A percentile compares a stretch with the other conserved stretches of the same genome.
Conservation (phyloP, 2,888 invertebrate species). For the Xanthorhoe spadicearia region DNA sequence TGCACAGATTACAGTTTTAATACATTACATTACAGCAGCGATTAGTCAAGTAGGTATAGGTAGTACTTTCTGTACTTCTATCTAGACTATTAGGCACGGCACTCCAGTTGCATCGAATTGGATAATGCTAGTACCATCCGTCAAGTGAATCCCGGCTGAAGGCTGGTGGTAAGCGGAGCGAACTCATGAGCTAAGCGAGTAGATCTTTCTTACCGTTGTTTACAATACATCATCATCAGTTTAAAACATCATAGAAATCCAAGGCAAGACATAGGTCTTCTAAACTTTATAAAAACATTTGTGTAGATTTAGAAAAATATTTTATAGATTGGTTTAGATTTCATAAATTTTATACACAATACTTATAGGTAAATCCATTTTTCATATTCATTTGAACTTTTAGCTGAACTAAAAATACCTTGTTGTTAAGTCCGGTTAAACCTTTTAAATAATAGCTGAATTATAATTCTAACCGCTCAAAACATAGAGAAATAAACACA, state of each 20-base stretch:
- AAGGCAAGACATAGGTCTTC: no score
- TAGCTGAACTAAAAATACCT: not conserved
- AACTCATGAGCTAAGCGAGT: not conserved
- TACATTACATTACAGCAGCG: conserved; percentile 16
- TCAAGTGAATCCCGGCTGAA: conserved; percentile 5
- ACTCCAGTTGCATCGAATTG: conserved; percentile 13
- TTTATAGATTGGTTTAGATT: no score
- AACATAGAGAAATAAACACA: not conserved
- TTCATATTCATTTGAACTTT: not conserved
- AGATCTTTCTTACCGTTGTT: not conserved
- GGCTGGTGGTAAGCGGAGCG: conserved; percentile 4
- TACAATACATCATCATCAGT: not conserved
- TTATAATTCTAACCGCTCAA: not conserved
- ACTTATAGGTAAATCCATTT: no score
- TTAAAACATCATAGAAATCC: no score
- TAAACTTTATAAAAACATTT: no score
- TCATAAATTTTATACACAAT: no score
- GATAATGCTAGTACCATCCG: conserved; percentile 10
- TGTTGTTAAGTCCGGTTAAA: not conserved
- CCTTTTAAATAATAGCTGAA: not conserved
- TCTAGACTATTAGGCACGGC: not conserved
- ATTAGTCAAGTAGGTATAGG: conserved; percentile 21
- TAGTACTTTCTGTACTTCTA: not conserved
- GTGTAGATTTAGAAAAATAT: no score
- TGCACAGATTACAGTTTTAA: conserved; percentile 12